Evolutionary conservation across 35 echinoderm and acorn worm genomes (phyloP).

Genomic region (Diadema setosum): DNA sequence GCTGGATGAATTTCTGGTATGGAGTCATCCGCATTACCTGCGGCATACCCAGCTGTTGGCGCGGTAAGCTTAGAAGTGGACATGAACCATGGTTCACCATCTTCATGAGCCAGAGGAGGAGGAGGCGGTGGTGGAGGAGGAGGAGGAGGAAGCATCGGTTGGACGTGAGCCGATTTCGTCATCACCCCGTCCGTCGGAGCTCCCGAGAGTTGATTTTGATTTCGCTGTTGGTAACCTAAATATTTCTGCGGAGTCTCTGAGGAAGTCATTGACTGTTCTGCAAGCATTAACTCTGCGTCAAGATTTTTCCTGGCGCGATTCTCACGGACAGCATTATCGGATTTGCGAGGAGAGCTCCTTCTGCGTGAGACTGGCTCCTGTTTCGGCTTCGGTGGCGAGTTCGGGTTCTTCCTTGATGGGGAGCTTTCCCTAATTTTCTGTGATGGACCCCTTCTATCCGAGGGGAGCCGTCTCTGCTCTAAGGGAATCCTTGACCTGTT

Average conservation of each 20-base stretch:
- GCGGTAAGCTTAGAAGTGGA: not conserved
- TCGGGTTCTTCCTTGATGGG: too few species aligned
- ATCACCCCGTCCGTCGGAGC: not conserved
- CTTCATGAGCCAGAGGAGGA: not conserved
- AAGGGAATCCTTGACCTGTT: not conserved
- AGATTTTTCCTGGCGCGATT: not conserved
- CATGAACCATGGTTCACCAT: conserved; percentile 9
- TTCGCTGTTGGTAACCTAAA: not conserved
- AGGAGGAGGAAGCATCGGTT: not conserved
- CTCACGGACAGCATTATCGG: not conserved
- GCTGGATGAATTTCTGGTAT: not conserved
- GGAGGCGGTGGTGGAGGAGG: too few species aligned
- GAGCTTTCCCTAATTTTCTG: too few species aligned
- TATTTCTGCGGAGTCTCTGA: not conserved
- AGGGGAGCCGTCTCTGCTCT: too few species aligned
- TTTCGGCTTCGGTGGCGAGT: too few species aligned
- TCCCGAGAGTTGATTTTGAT: not conserved
- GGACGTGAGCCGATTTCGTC: too few species aligned
- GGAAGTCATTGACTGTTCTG: not conserved
- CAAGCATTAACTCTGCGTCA: not conserved
- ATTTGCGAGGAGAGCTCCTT: too few species aligned
- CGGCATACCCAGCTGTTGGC: not conserved
- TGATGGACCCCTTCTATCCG: too few species aligned
- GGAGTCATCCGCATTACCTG: too few species aligned
- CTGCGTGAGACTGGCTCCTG: too few species aligned